Evolutionary conservation across 2,113 vertebrate genomes (phyloP), one percentile per base, ranked within the genome.

Genomic region (Zapus hudsonius): DNA sequence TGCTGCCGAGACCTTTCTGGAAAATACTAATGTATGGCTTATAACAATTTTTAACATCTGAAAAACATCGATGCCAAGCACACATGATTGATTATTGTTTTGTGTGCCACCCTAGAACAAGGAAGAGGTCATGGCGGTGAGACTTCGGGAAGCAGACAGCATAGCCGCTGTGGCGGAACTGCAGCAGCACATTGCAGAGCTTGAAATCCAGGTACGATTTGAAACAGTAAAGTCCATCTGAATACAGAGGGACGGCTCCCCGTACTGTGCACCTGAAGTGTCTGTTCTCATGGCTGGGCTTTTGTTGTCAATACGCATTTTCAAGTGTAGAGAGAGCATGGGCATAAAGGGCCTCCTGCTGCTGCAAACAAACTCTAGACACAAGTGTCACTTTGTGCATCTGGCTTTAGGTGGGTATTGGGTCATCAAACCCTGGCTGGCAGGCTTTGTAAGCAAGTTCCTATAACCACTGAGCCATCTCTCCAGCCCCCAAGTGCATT

Each of bases 51-150:
- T 76, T 87, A 42, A 87, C 84, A 72, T 95, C 44, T 80, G 57
- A 87, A 91, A 91, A 47, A 36, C 23, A 20, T 70, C 23, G 87
- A 36, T 66, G 88, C 33, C 8, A 64, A 52, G 73, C 4, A 82
- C 10, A 66, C 0, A n/a, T 67, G 22, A 42, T 85, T 91, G 87
- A 33, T 95, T 47, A 55, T 27, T 78, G 40, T 38, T 94, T 44
- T 83, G 19, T 85, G 79, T 70, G 93, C 2, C 31, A 95, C 97
- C 27, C 13, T 96, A 99, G 99, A 99, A 98, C 96, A 99, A 99
- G 92, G 99, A 99, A 97, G 99, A 99, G 93, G 99, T 99, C 97
- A 99, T 99, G 99, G 99, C 99, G 22, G 99, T 99, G 72, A 98
- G 99, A 94, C 98, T 99, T 85, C 98, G 99, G 52, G 99, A 99